These are phyloP conservation scores for Hesperophylax magnus DNA, from an alignment of 1,140 invertebrate species.

Conservation along the genomic window DNA sequence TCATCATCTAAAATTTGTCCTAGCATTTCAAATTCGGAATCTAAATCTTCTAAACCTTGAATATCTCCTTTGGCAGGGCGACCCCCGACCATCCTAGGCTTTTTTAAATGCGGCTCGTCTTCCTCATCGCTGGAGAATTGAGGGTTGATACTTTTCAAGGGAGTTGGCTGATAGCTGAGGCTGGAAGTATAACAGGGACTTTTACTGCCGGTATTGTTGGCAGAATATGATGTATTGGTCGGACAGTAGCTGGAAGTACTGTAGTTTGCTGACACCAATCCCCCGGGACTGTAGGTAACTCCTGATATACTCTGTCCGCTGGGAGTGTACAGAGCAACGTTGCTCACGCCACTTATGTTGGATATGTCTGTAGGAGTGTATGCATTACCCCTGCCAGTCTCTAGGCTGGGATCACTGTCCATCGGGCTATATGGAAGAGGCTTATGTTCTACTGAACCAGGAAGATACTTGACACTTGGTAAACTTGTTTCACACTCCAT, in stretches of 20 bases:
- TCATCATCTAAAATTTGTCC: constrained; percentile 70
- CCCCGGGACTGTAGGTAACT: constrained; percentile 42
- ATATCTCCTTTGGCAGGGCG: constrained; percentile 59
- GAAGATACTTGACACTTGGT: constrained; percentile 60
- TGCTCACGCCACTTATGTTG: constrained; percentile 10
- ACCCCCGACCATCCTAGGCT: constrained; percentile 61
- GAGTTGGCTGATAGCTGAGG: constrained; percentile 60
- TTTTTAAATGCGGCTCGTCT: constrained; percentile 66
- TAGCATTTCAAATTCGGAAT: constrained; percentile 68
- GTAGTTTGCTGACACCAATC: constrained; percentile 21
- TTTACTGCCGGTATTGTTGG: not conserved
- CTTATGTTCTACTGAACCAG: constrained; percentile 62
- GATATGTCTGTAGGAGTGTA: constrained; percentile 43
- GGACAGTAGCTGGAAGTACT: constrained; percentile 47
- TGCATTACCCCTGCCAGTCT: not conserved
- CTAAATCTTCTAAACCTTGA: constrained; percentile 67
- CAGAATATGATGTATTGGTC: constrained; percentile 31
- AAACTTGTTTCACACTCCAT: constrained; percentile 41
- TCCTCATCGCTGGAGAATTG: constrained; percentile 70
- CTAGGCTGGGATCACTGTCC: constrained; percentile 55
- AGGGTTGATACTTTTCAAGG: constrained; percentile 57
- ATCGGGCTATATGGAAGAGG: constrained; percentile 65
- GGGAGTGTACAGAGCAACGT: constrained; percentile 37
- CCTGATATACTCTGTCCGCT: constrained; percentile 27
- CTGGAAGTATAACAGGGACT: constrained; percentile 40